Conservation (phyloP, 2,888 invertebrate species). For the Dexiosoma caninum region DNA sequence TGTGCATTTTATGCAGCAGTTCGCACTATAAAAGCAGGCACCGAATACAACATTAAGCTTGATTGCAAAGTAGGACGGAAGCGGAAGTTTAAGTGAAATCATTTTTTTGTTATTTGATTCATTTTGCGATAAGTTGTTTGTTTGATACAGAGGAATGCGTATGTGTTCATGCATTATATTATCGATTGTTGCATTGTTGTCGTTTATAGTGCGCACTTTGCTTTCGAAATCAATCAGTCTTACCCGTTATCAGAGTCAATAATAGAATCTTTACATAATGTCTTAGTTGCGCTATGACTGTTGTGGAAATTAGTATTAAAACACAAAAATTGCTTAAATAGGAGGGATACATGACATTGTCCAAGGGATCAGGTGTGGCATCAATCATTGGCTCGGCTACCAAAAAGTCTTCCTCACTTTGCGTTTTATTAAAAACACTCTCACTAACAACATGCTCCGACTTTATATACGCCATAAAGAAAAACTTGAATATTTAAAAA, state of each 20-base stretch:
- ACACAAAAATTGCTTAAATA: slow-evolving; percentile 86
- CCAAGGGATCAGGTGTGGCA: slow-evolving; percentile 68
- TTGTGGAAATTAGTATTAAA: slow-evolving; percentile 83
- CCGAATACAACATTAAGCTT: no score
- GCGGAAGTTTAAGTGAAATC: no score
- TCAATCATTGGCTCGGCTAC: slow-evolving; percentile 67
- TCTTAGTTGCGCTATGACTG: slow-evolving; percentile 85
- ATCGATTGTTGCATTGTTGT: not conserved
- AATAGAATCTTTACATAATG: slow-evolving; percentile 84
- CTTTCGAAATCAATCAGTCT: not conserved
- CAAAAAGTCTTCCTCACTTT: slow-evolving; percentile 64
- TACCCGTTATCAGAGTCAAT: slow-evolving; percentile 81
- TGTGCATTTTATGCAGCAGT: not conserved
- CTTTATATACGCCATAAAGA: slow-evolving; percentile 66
- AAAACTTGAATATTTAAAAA: slow-evolving; percentile 63
- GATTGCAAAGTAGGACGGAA: no score
- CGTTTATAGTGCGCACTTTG: not conserved
- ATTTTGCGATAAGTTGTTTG: no score
- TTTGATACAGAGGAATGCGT: no score
- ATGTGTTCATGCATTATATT: not conserved
- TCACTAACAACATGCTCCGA: slow-evolving; percentile 71
- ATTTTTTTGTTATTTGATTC: no score
- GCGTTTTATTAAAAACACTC: slow-evolving; percentile 66
- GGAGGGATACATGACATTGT: slow-evolving; percentile 80
- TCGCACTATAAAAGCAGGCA: no score